phyloP scores from a whole-genome alignment of 2,888 invertebrate species.

The Acleris literana region DNA sequence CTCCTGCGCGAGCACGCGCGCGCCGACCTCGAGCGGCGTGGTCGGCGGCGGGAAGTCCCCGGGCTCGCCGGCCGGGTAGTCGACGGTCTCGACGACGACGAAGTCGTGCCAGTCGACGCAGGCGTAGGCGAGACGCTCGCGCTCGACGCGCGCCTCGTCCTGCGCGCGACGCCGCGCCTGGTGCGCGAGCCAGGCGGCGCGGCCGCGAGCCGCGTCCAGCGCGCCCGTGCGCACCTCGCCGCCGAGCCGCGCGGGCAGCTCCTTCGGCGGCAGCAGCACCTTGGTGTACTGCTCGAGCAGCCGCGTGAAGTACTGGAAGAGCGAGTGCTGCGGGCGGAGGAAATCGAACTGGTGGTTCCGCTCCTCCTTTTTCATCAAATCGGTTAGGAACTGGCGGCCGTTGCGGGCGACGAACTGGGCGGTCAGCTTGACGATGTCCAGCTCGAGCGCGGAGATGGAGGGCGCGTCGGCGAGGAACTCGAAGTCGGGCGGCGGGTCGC shows the following conservation, averaged over 20 bases:
- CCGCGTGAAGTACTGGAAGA: slow-evolving; percentile 99
- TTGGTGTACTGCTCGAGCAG: slow-evolving; percentile 99
- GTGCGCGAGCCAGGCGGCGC: slow-evolving; percentile 98
- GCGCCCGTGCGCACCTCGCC: slow-evolving; percentile 89
- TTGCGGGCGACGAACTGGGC: slow-evolving; percentile 99
- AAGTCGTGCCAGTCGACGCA: slow-evolving; percentile 99
- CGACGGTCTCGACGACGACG: slow-evolving; percentile 99
- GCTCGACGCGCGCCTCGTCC: slow-evolving; percentile 97
- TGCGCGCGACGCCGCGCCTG: slow-evolving; percentile 96
- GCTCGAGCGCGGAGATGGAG: slow-evolving; percentile 98
- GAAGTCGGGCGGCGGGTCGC: slow-evolving; percentile 95
- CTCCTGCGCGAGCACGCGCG: slow-evolving; percentile 93
- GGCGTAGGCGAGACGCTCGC: slow-evolving; percentile 97
- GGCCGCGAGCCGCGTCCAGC: slow-evolving; percentile 95
- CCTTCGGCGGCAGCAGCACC: slow-evolving; percentile 97
- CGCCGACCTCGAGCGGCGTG: slow-evolving; percentile 98
- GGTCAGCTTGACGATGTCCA: slow-evolving; percentile 98
- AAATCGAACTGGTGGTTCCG: slow-evolving; percentile 99
- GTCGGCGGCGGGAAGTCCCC: slow-evolving; percentile 99
- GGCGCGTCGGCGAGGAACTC: slow-evolving; percentile 99
- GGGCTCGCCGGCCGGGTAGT: slow-evolving; percentile 98
- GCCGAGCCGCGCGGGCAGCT: slow-evolving; percentile 89
- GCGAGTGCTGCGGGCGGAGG: slow-evolving; percentile 97
- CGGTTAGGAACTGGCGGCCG: slow-evolving; percentile 98
- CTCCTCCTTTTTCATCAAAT: slow-evolving; percentile 99